These are phyloP conservation scores for Nannoperca australis DNA, from an alignment of 2,797 vertebrate species.

Conservation along the genomic window DNA sequence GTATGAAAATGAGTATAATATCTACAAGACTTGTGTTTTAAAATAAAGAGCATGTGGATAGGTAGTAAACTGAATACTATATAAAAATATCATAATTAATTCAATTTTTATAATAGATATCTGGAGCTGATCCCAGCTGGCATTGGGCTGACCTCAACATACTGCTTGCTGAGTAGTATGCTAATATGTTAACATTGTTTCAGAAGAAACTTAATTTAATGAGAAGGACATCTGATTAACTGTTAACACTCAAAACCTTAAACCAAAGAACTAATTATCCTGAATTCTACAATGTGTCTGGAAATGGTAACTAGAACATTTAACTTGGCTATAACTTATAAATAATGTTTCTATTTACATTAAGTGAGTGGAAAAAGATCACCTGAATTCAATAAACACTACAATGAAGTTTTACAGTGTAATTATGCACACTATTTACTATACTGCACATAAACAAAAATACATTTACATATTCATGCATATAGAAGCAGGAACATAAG, in stretches of 20 bases:
- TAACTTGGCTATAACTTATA: background rate
- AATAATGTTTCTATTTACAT: background rate
- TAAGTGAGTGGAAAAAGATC: background rate
- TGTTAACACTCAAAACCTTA: background rate
- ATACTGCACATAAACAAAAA: background rate
- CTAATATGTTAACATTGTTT: background rate
- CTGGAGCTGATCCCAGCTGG: too few relatives aligned
- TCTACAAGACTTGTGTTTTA: background rate
- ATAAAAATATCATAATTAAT: too few relatives aligned
- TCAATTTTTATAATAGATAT: background rate
- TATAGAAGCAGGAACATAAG: conserved; percentile 11
- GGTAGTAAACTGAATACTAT: background rate
- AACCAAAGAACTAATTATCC: background rate
- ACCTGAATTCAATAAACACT: background rate
- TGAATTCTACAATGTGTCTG: background rate
- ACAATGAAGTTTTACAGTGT: background rate
- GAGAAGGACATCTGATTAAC: background rate
- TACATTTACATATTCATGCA: conserved; percentile 4
- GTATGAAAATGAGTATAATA: background rate
- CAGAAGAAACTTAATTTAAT: background rate
- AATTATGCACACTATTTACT: background rate
- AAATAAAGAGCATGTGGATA: background rate
- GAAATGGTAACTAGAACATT: background rate
- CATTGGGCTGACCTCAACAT: too few relatives aligned
- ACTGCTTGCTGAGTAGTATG: background rate